Conservation (phyloP, 2,797 vertebrate genomes). For the Eupleurogrammus muticus region DNA sequence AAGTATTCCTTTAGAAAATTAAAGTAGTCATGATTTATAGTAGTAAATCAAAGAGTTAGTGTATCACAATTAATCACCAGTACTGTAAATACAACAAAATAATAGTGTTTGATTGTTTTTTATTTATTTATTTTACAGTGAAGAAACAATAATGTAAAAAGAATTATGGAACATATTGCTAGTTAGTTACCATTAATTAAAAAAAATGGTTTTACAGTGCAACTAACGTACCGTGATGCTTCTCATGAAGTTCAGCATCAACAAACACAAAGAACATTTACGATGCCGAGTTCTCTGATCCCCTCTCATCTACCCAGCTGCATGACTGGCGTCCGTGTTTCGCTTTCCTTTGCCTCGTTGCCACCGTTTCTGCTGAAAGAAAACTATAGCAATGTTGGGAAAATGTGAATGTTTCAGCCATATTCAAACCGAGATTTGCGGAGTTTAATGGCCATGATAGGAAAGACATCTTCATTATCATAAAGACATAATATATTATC, state of each 20-base stretch:
- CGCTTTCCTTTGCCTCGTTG: conserved; percentile 50
- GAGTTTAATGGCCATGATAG: not conserved
- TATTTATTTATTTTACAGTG: no score
- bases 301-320: conserved; percentile 32
- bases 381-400: not conserved
- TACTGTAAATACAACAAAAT: no score
- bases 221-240: not conserved
- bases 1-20: no score
- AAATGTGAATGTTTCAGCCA: no score
- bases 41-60: no score
- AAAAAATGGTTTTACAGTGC: no score
- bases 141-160: no score
- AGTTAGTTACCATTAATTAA: no score
- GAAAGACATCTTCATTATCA: conserved; percentile 4
- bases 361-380: not conserved
- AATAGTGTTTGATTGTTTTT: no score
- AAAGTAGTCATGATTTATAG: no score
- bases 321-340: conserved; percentile 17
- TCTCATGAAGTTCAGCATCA: conserved; percentile 8
- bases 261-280: conserved; percentile 13
- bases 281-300: conserved; percentile 43
- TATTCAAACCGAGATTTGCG: conserved; percentile 6
- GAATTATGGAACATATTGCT: no score
- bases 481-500: conserved; percentile 19
- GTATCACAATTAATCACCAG: no score